Conservation (phyloP, 2,797 vertebrate species). For the Picus viridis region DNA sequence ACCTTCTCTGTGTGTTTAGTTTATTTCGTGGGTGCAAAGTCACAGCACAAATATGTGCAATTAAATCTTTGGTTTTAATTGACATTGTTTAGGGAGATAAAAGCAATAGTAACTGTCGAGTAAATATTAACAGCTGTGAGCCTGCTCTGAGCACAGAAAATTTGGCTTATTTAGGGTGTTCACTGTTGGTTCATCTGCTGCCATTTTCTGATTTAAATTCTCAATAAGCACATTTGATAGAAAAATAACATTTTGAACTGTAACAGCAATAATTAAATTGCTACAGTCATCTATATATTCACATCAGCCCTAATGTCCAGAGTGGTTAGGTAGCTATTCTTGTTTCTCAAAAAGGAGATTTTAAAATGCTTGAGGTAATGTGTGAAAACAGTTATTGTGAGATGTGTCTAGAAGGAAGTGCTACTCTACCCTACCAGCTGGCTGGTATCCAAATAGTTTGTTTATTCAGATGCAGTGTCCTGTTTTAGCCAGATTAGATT, state of each 20-base stretch:
- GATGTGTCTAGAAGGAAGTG: neutral
- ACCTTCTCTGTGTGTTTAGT: neutral
- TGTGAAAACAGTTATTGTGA: neutral
- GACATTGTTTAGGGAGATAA: conserved; percentile 46
- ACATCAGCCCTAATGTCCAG: neutral
- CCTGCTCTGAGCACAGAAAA: conserved; percentile 25
- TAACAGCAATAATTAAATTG: conserved; percentile 43
- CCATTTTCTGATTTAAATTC: conserved; percentile 45
- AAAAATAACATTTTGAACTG: conserved; percentile 31
- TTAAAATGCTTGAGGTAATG: conserved; percentile 14
- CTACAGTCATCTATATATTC: neutral
- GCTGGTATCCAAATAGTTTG: neutral
- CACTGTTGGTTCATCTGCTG: conserved; percentile 48
- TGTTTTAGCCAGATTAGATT: neutral
- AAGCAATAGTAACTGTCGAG: conserved; percentile 56
- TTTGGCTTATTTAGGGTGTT: conserved; percentile 39
- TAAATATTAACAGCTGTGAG: conserved; percentile 68
- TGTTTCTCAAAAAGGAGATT: neutral
- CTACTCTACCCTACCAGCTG: neutral
- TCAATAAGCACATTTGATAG: conserved; percentile 29
- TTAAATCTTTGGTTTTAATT: conserved; percentile 43
- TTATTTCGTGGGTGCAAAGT: neutral
- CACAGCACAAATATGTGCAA: neutral
- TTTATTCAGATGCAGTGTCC: neutral
- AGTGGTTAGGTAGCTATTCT: conserved; percentile 6